Evolutionary conservation across 2,888 invertebrate genomes (phyloP).

Genomic region (Aphodius sticticus): DNA sequence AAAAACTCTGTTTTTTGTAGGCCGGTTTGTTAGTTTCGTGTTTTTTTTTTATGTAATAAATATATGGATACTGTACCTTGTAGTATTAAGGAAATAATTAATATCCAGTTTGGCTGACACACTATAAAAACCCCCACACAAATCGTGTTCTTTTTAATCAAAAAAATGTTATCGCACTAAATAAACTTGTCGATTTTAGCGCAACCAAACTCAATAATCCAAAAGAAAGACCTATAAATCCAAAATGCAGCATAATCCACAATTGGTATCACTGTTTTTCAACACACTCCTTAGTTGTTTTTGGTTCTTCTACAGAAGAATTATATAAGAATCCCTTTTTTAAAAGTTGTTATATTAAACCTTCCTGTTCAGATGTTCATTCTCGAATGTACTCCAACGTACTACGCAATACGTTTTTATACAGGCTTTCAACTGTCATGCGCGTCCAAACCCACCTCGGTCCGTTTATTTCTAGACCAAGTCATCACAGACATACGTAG

Average conservation of each 20-base stretch:
- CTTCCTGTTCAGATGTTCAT: slow-evolving; percentile 29
- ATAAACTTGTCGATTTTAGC: background rate
- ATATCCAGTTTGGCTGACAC: background rate
- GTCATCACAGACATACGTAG: background rate
- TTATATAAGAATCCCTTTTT: slow-evolving; percentile 10
- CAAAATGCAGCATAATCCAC: background rate
- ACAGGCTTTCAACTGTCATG: slow-evolving; percentile 28
- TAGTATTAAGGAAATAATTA: background rate
- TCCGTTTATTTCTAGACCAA: background rate
- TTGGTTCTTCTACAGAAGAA: slow-evolving; percentile 13
- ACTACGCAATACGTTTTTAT: slow-evolving; percentile 26
- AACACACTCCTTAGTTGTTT: background rate
- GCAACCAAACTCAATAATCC: background rate
- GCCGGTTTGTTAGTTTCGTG: background rate
- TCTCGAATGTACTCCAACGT: slow-evolving; percentile 31
- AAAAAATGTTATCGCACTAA: background rate
- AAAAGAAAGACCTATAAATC: background rate
- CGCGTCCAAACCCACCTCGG: slow-evolving; percentile 28
- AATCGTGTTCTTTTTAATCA: background rate
- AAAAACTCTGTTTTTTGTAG: background rate
- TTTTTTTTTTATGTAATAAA: background rate
- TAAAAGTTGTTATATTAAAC: background rate
- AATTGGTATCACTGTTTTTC: slow-evolving; percentile 1
- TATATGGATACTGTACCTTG: background rate
- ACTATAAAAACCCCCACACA: background rate